phyloP scores from a whole-genome alignment of 1,140 invertebrate species.

The Cyclina sinensis region DNA sequence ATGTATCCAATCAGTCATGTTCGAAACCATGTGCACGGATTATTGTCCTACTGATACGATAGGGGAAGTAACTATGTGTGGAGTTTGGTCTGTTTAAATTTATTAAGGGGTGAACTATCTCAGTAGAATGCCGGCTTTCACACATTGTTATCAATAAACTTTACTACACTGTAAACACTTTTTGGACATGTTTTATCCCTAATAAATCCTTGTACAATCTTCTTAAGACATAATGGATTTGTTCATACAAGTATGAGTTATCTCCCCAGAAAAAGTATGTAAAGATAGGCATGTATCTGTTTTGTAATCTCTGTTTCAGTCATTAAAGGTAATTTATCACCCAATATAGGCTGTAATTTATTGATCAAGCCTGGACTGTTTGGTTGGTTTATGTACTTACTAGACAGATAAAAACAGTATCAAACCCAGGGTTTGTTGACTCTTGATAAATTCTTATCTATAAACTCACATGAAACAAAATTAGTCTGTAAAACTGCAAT shows the following conservation, averaged over 20 bases:
- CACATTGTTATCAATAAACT: not conserved
- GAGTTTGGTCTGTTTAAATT: too few relatives aligned
- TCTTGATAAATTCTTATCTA: constrained; percentile 19
- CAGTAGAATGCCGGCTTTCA: too few relatives aligned
- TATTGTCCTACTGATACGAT: too few relatives aligned
- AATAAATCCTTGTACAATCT: not conserved
- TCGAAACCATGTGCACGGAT: too few relatives aligned
- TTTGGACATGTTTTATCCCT: not conserved
- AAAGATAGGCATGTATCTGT: constrained; percentile 12
- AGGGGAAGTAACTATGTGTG: too few relatives aligned
- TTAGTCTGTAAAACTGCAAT: not conserved
- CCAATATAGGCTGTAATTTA: constrained; percentile 20
- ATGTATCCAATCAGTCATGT: too few relatives aligned
- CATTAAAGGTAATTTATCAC: constrained; percentile 41
- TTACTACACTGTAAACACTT: not conserved
- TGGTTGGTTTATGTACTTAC: constrained; percentile 28
- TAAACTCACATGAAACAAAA: constrained; percentile 33
- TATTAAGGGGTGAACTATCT: too few relatives aligned
- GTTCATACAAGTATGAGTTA: not conserved
- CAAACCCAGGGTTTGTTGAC: constrained; percentile 28
- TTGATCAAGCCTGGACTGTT: constrained; percentile 19
- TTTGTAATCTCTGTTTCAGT: constrained; percentile 26
- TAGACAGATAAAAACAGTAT: not conserved
- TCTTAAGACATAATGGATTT: not conserved
- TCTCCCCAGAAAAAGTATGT: not conserved